Conservation (phyloP, 1,140 invertebrate species). For the Drosophila mayri region DNA sequence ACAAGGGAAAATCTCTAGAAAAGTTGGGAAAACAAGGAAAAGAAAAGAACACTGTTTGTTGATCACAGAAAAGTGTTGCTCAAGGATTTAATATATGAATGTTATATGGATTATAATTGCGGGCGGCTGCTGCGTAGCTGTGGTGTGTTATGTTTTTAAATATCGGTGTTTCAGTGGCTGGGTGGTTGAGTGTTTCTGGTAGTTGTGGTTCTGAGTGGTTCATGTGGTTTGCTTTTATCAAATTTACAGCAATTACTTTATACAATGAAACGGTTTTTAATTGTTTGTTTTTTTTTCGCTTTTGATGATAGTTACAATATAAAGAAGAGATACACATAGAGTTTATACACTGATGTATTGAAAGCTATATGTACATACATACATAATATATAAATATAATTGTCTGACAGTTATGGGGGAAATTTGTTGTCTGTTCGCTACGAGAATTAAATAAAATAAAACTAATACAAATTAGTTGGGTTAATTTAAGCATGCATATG, state of each 20-base stretch:
- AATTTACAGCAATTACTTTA: slow-evolving; percentile 82
- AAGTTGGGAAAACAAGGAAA: slow-evolving; percentile 5
- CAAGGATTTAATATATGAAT: not conserved
- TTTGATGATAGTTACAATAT: slow-evolving; percentile 16
- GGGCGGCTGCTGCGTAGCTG: slow-evolving; percentile 5
- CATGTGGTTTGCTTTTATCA: slow-evolving; percentile 21
- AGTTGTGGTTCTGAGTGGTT: slow-evolving; percentile 10
- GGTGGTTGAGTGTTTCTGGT: slow-evolving; percentile 16
- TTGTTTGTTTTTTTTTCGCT: slow-evolving; percentile 11
- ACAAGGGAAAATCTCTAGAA: slow-evolving; percentile 25
- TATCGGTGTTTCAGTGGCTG: slow-evolving; percentile 19
- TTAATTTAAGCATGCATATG: slow-evolving; percentile 14
- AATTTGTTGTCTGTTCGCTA: slow-evolving; percentile 72
- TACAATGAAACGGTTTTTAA: slow-evolving; percentile 49
- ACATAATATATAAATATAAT: not conserved
- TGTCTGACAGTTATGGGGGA: slow-evolving; percentile 77
- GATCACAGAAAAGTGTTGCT: not conserved
- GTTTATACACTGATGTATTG: slow-evolving; percentile 18
- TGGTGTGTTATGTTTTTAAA: slow-evolving; percentile 14
- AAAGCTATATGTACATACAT: slow-evolving; percentile 36
- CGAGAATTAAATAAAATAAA: slow-evolving; percentile 28
- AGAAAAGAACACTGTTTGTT: not conserved
- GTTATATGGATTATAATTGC: not conserved
- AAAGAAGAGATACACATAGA: slow-evolving; percentile 25
- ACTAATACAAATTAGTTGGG: not conserved